Base-by-base conservation (phyloP, 2,113 vertebrate species). In the Galeopterus variegatus region DNA sequence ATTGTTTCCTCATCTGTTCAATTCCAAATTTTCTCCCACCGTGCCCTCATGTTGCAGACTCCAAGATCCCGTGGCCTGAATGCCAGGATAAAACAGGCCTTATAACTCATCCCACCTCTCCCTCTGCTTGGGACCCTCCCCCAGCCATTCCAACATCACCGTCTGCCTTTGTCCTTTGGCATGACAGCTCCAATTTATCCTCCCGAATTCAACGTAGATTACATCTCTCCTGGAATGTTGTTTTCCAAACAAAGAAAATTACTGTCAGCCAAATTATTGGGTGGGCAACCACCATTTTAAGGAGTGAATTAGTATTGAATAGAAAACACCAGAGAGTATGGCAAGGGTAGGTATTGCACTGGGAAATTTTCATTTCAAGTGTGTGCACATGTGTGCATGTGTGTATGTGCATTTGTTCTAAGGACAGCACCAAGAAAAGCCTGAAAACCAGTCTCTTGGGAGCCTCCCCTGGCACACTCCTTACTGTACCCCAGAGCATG, bases 61-160 rank as follows among this genome's bases (percentile, higher is more conserved):
- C 36, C 28, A 8, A 28, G 3, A 1, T 17, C 21, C 41, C 13
- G 3, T 5, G 54, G 60, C 4, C 10, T 1, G 48, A 6, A 19
- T 12, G 31, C 31, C 52, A 8, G 3, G 56, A 54, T 7, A 5
- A 1, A 64, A 21, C 3, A 0, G 9, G 1, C 45, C 1, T 0
- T 12, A 11, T 5, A 21, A 8, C 15, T 0, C 64, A 1, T 17
- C 18, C 2, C 1, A 0, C 3, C 18, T 17, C 26, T 17, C 23
- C n/a, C 24, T 14, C 56, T 24, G 50, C 60, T 1, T 0, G 8
- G 73, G 19, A 15, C 6, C 2, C 21, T 14, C 31, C 58, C 52
- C 83, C 41, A 13, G 6, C 8, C 12, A 3, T 28, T 11, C 8
- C 15, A 1, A 64, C 14, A 0, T 19, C 28, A 0, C 48, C 3